A percentile compares a stretch with the other conserved stretches of the same genome.
phyloP scores from a whole-genome alignment of 2,888 invertebrate genomes.

The Asteroscopus sphinx region DNA sequence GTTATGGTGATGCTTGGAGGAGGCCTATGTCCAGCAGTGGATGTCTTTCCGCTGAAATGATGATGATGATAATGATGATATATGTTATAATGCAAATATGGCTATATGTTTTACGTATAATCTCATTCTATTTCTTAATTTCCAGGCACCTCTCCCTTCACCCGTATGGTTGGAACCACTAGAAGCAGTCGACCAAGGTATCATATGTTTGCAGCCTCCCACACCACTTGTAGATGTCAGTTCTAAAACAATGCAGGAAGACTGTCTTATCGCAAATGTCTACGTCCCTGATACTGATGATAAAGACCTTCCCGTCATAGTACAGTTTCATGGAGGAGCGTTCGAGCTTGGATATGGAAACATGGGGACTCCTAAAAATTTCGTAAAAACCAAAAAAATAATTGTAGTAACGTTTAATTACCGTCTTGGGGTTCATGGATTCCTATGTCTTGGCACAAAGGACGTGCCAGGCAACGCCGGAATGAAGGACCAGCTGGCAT shows the following conservation, averaged over 20 bases:
- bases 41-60: no score
- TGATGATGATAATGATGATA: no score
- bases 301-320: slow-evolving; percentile 62
- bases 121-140: slow-evolving; percentile 7
- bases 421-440: slow-evolving; percentile 63
- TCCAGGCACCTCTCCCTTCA: slow-evolving; percentile 68
- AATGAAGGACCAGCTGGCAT: slow-evolving; percentile 68
- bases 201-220: slow-evolving; percentile 62
- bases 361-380: slow-evolving; percentile 24
- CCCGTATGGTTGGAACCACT: slow-evolving; percentile 61
- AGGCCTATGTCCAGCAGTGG: no score
- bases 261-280: slow-evolving; percentile 76
- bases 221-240: slow-evolving; percentile 7
- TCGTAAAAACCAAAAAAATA: slow-evolving; percentile 55
- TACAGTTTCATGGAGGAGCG: slow-evolving; percentile 66
- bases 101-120: background rate
- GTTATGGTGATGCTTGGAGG: no score
- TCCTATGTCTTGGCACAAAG: slow-evolving; percentile 64
- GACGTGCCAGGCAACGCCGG: slow-evolving; percentile 69
- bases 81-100: background rate
- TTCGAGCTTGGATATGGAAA: slow-evolving; percentile 62
- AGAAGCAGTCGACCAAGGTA: slow-evolving; percentile 57
- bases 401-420: slow-evolving; percentile 65
- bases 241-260: slow-evolving; percentile 58
- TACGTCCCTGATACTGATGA: slow-evolving; percentile 71